Conservation (phyloP, 1,140 invertebrate species). For the Aphelenchoides besseyi region DNA sequence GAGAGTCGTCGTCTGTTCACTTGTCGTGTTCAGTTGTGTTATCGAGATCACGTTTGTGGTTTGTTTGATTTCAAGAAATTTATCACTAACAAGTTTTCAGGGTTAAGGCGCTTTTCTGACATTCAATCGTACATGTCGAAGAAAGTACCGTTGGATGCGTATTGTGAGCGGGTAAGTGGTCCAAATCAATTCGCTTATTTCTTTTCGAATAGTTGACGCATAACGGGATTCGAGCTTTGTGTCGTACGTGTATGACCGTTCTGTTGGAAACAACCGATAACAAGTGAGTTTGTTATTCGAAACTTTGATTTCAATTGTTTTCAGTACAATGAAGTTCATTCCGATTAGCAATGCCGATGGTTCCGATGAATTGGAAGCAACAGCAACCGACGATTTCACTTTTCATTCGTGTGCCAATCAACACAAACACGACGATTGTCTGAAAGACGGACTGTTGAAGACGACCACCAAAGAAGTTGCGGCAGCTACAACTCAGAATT, state of each 20-base stretch:
- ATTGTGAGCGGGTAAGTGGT: not conserved
- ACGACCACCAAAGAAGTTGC: not conserved
- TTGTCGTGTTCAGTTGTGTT: constrained; percentile 12
- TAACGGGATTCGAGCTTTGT: not conserved
- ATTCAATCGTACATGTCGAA: constrained; percentile 2
- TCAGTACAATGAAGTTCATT: constrained; percentile 7
- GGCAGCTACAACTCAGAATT: not conserved
- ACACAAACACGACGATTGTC: not conserved
- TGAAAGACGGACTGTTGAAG: not conserved
- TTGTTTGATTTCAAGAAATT: not conserved
- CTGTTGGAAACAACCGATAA: not conserved
- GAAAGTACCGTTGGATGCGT: constrained; percentile 6
- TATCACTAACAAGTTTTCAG: constrained; percentile 1
- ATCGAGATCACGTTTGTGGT: constrained; percentile 20
- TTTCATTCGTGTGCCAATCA: constrained; percentile 1
- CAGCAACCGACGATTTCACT: not conserved
- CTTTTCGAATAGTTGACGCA: no score
- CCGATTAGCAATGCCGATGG: not conserved
- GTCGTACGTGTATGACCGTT: not conserved
- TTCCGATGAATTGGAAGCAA: constrained; percentile 7
- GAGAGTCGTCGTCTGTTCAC: constrained; percentile 4
- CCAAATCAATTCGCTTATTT: no score
- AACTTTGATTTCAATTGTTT: not conserved
- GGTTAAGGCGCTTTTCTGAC: constrained; percentile 8
- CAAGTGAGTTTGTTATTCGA: not conserved